A percentile compares a stretch with the other conserved stretches of the same genome.
phyloP scores from a whole-genome alignment of 1,140 invertebrate species.

The Drosophila tani region DNA sequence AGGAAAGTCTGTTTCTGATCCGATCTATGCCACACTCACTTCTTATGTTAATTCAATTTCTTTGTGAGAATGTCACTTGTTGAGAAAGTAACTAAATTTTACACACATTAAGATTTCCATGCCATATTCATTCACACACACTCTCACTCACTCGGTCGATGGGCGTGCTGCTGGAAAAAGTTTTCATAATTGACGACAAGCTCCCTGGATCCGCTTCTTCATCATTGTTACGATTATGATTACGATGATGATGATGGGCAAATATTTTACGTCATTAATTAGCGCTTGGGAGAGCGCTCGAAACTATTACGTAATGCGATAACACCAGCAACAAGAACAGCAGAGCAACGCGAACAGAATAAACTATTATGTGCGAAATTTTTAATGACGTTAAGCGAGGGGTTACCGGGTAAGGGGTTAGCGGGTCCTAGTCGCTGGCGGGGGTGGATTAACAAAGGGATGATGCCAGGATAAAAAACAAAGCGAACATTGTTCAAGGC shows the following conservation, averaged over 20 bases:
- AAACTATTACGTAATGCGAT: constrained; percentile 79
- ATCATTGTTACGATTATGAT: constrained; percentile 21
- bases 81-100: constrained; percentile 32
- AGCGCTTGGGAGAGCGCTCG: constrained; percentile 59
- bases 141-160: constrained; percentile 7
- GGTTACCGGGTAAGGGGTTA: constrained; percentile 1
- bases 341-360: constrained; percentile 33
- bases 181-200: constrained; percentile 79
- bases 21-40: constrained; percentile 38
- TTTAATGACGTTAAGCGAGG: constrained; percentile 58
- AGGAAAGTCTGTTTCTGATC: constrained; percentile 42
- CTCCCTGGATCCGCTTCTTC: constrained; percentile 9
- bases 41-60: constrained; percentile 14
- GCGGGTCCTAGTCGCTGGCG: not conserved
- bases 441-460: constrained; percentile 32
- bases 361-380: constrained; percentile 72
- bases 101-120: constrained; percentile 11
- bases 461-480: constrained; percentile 42
- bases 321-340: constrained; percentile 46
- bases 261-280: constrained; percentile 82
- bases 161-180: constrained; percentile 60
- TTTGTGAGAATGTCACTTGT: constrained; percentile 45
- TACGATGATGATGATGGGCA: constrained; percentile 56
- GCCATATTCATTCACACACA: constrained; percentile 25
- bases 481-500: constrained; percentile 41